phyloP scores from a whole-genome alignment of 2,113 vertebrate species.

The Heterochromis multidens region DNA sequence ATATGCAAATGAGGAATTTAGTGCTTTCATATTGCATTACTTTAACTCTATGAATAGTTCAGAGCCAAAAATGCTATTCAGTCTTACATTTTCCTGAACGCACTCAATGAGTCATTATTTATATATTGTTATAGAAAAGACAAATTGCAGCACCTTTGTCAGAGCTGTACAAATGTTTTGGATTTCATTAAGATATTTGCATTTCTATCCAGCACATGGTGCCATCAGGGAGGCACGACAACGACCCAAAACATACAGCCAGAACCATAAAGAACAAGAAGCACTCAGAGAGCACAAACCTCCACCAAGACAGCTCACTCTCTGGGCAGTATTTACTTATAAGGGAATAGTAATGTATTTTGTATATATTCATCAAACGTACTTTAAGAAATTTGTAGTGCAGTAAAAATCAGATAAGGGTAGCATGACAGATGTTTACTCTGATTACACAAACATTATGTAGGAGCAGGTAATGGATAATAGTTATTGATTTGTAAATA shows the following conservation, averaged over 20 bases:
- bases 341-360: neutral
- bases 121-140: neutral
- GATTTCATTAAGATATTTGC: neutral
- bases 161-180: neutral
- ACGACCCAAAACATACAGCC: neutral
- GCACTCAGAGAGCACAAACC: too few species aligned
- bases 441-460: too few species aligned
- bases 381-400: too few species aligned
- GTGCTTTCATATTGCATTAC: neutral
- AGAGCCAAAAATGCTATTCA: neutral
- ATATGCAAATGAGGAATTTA: neutral
- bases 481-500: too few species aligned
- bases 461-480: too few species aligned
- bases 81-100: neutral
- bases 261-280: neutral
- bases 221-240: too few species aligned
- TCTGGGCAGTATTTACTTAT: neutral
- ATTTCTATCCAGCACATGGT: neutral
- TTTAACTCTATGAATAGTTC: neutral
- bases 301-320: too few species aligned
- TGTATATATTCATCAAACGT: too few species aligned
- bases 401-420: too few species aligned
- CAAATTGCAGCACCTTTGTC: neutral
- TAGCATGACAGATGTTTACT: too few species aligned
- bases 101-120: neutral